Evolutionary conservation across 1,140 invertebrate genomes (phyloP).

Genomic region (Apis mellifera): DNA sequence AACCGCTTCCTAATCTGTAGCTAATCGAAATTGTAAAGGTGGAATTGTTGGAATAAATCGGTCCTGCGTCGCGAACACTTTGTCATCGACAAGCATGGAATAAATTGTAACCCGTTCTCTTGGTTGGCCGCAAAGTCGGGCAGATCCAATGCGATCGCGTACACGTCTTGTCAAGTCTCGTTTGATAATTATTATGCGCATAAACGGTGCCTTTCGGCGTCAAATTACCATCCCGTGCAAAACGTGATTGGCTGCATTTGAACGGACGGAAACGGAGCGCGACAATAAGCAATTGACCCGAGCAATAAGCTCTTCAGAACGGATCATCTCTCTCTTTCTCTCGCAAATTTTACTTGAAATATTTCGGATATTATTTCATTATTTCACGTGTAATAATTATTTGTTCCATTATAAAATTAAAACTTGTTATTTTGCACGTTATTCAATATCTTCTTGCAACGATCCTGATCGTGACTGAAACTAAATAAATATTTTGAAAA

Average conservation of each 20-base stretch:
- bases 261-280: not conserved
- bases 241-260: conserved; percentile 1
- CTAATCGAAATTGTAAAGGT: conserved; percentile 54
- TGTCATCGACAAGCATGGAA: conserved; percentile 13
- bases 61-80: not conserved
- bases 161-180: conserved; percentile 33
- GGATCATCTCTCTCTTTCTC: not conserved
- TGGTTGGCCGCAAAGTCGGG: not conserved
- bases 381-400: too few relatives aligned
- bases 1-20: conserved; percentile 48
- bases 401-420: too few relatives aligned
- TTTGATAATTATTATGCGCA: conserved; percentile 50
- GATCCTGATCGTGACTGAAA: too few relatives aligned
- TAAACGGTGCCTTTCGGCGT: conserved; percentile 38
- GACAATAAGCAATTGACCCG: conserved; percentile 13
- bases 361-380: too few relatives aligned
- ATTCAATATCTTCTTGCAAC: too few relatives aligned
- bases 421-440: too few relatives aligned
- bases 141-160: not conserved
- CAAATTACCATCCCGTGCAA: conserved; percentile 20
- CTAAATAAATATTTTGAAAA: too few relatives aligned
- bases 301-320: not conserved
- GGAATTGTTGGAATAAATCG: conserved; percentile 38
- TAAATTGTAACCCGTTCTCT: conserved; percentile 11
- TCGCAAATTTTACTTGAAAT: too few relatives aligned